These are phyloP conservation scores for Chinchilla lanigera DNA, from an alignment of 2,113 vertebrate species.

Conservation along the genomic window DNA sequence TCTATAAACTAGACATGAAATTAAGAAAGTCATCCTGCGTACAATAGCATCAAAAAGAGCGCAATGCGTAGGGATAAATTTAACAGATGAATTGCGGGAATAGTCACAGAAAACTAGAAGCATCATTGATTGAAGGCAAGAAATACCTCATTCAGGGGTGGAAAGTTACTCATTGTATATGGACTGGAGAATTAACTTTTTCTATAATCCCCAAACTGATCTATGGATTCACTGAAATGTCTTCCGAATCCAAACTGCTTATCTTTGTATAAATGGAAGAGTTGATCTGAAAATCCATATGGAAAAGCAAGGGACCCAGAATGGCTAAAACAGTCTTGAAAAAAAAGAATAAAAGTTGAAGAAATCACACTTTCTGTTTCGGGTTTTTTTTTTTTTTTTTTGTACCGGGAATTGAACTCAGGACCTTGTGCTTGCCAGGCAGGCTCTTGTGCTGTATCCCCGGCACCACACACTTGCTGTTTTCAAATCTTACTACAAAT, in stretches of 20 bases:
- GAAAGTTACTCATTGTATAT: background rate
- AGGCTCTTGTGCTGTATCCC: no score
- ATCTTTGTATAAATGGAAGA: conserved; percentile 3
- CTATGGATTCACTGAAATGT: background rate
- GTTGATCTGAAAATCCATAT: background rate
- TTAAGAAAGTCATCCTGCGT: background rate
- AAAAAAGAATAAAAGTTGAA: background rate
- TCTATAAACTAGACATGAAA: conserved; percentile 8
- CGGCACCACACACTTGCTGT: background rate
- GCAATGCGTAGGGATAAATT: background rate
- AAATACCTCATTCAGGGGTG: background rate
- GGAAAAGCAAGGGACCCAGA: background rate
- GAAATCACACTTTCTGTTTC: background rate
- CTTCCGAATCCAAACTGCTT: background rate
- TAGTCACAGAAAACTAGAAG: background rate
- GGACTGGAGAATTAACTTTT: background rate
- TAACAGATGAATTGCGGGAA: background rate
- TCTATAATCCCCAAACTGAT: background rate
- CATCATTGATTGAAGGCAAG: background rate
- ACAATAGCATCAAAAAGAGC: background rate
- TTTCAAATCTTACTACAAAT: background rate
- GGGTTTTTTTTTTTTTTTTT: no score
- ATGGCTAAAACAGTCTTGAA: background rate
- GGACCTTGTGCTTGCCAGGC: no score
- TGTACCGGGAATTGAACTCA: no score